A percentile compares a stretch with the other conserved stretches of the same genome.
phyloP scores from a whole-genome alignment of 2,888 invertebrate genomes.

The Cephus runcator region DNA sequence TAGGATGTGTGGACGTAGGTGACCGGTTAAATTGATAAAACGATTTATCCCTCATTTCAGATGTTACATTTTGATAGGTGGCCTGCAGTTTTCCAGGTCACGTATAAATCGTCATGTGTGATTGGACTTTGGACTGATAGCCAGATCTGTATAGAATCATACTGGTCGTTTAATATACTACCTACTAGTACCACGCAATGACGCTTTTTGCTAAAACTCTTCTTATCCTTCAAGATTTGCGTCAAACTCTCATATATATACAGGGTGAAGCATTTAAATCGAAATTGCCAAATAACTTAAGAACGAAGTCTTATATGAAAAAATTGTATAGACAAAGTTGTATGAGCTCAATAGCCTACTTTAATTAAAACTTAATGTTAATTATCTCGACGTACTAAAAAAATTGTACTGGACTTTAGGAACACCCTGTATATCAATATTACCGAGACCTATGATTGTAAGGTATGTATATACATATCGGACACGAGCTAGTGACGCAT shows the following conservation, averaged over 20 bases:
- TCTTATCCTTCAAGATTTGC: background rate
- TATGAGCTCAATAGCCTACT: too few relatives aligned
- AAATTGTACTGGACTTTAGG: background rate
- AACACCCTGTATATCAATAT: background rate
- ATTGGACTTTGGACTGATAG: background rate
- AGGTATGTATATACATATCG: background rate
- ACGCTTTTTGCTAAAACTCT: background rate
- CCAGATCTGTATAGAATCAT: background rate
- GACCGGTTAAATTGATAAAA: background rate
- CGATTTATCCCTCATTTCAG: background rate
- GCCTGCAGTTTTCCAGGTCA: background rate
- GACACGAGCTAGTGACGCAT: background rate
- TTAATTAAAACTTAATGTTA: background rate
- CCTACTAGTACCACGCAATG: background rate
- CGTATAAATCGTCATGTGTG: background rate
- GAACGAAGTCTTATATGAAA: too few relatives aligned
- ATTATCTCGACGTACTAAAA: background rate
- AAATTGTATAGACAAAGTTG: too few relatives aligned
- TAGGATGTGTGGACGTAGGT: background rate
- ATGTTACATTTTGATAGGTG: background rate
- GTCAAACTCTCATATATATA: background rate
- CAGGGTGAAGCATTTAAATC: too few relatives aligned
- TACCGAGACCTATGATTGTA: background rate
- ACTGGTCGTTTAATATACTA: background rate
- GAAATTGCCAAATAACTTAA: too few relatives aligned